phyloP scores from a whole-genome alignment of 2,113 vertebrate species.

The Bungarus multicinctus region DNA sequence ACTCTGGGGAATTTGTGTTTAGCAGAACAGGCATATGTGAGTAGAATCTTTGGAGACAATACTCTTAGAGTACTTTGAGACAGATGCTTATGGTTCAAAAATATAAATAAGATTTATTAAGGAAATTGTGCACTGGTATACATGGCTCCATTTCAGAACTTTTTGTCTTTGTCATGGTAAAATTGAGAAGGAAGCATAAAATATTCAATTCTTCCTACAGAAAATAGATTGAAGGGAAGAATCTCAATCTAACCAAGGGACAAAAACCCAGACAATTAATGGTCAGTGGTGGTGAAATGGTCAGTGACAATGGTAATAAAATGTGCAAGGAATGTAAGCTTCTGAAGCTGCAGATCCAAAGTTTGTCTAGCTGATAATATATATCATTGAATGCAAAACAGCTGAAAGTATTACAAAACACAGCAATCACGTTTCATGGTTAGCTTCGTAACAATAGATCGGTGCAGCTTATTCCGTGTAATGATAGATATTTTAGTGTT shows the following conservation, averaged over 20 bases:
- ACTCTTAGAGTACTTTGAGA: neutral
- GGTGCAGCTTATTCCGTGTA: neutral
- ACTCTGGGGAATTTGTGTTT: neutral
- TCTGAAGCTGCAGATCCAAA: neutral
- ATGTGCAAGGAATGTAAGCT: neutral
- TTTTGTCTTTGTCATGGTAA: neutral
- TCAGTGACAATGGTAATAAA: neutral
- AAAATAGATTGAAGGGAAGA: neutral
- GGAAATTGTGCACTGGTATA: neutral
- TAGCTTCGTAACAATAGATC: neutral
- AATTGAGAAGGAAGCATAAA: neutral
- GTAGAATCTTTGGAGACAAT: neutral
- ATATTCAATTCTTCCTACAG: neutral
- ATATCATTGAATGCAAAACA: neutral
- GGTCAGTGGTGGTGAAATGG: neutral
- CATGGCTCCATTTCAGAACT: neutral
- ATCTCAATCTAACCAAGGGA: neutral
- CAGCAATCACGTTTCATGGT: neutral
- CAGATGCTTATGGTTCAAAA: neutral
- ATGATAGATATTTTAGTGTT: neutral
- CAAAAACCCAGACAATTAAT: neutral
- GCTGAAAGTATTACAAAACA: neutral
- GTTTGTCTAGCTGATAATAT: neutral
- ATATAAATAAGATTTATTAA: neutral
- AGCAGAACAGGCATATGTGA: neutral